These are phyloP conservation scores for Bhutanitis thaidina DNA, from an alignment of 2,888 invertebrate genomes.

Conservation along the genomic window DNA sequence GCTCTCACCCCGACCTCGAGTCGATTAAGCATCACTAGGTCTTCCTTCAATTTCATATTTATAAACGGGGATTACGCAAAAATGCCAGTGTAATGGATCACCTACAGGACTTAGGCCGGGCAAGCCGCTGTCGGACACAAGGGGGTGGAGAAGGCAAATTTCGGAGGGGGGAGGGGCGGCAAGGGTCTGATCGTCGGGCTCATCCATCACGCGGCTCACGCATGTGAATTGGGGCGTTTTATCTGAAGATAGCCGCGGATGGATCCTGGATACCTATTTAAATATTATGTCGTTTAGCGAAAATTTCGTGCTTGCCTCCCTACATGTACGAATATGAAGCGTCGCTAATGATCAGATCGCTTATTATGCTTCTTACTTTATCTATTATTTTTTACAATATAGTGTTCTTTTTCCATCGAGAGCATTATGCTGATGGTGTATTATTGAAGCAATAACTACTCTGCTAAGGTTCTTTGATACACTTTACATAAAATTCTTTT, in stretches of 20 bases:
- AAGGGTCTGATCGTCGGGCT: slow-evolving; percentile 76
- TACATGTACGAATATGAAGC: slow-evolving; percentile 3
- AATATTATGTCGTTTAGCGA: slow-evolving; percentile 74
- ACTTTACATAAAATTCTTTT: too few relatives aligned
- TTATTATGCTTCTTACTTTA: background rate
- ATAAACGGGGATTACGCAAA: slow-evolving; percentile 80
- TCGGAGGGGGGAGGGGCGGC: slow-evolving; percentile 54
- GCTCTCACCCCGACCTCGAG: slow-evolving; percentile 73
- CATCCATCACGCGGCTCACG: slow-evolving; percentile 78
- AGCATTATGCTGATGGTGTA: too few relatives aligned
- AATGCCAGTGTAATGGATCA: slow-evolving; percentile 79
- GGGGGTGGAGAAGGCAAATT: slow-evolving; percentile 69
- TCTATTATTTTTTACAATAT: background rate
- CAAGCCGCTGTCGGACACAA: slow-evolving; percentile 44
- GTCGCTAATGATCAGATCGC: slow-evolving; percentile 37
- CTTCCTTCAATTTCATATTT: slow-evolving; percentile 80
- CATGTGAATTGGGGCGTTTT: slow-evolving; percentile 79
- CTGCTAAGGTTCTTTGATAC: too few relatives aligned
- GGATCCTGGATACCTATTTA: slow-evolving; percentile 65
- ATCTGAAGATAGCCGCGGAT: slow-evolving; percentile 74
- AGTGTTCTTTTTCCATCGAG: too few relatives aligned
- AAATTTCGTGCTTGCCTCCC: slow-evolving; percentile 23
- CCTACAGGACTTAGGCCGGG: slow-evolving; percentile 72
- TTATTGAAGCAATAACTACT: too few relatives aligned
- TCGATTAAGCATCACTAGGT: slow-evolving; percentile 78